Evolutionary conservation across 2,113 vertebrate species (phyloP).

Genomic region (Cryptomyrus ogoouensis): DNA sequence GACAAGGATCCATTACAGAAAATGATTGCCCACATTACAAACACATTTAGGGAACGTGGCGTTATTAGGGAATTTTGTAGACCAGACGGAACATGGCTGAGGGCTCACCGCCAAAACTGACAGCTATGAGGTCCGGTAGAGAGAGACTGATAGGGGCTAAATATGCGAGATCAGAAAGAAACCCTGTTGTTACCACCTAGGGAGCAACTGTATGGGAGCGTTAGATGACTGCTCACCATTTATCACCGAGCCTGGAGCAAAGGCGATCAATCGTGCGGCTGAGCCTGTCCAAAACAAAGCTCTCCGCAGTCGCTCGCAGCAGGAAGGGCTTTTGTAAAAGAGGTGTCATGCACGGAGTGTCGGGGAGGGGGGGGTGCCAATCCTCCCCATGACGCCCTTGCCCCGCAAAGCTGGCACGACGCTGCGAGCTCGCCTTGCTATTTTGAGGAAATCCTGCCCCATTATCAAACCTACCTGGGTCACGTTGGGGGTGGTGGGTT

Average conservation of each 20-base stretch:
- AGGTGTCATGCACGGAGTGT: background rate
- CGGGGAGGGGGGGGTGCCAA: background rate
- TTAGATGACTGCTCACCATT: background rate
- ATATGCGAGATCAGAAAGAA: background rate
- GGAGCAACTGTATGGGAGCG: background rate
- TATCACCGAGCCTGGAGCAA: background rate
- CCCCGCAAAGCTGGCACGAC: background rate
- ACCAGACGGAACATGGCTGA: constrained; percentile 57
- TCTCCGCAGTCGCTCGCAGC: background rate
- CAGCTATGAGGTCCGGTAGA: background rate
- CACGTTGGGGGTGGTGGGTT: background rate
- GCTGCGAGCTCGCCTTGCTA: background rate
- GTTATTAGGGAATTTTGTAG: constrained; percentile 71
- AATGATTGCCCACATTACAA: constrained; percentile 74
- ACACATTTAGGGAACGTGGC: constrained; percentile 70
- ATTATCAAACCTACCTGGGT: background rate
- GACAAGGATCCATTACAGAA: constrained; percentile 74
- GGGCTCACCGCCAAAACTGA: constrained; percentile 21
- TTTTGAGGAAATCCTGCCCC: background rate
- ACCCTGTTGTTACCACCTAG: constrained; percentile 1
- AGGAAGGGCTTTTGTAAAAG: background rate
- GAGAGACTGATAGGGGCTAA: background rate
- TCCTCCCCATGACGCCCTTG: background rate
- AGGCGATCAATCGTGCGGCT: background rate
- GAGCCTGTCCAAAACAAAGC: background rate